These are phyloP conservation scores for Mimas tiliae DNA, from an alignment of 2,888 invertebrate genomes.

Conservation along the genomic window DNA sequence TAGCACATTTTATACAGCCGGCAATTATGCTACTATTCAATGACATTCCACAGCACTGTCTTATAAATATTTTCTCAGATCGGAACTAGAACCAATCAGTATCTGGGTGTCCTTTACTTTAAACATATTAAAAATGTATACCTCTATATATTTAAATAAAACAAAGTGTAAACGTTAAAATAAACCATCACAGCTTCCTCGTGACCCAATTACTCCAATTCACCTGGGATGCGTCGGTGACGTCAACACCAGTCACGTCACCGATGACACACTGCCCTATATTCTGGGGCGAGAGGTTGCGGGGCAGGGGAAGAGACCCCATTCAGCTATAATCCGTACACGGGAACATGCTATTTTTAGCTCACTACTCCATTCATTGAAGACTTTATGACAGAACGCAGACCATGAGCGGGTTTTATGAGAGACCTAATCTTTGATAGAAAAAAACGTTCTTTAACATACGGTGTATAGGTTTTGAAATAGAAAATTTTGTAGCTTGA, in stretches of 20 bases:
- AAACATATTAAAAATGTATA: too few relatives aligned
- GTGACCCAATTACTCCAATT: conserved; percentile 60
- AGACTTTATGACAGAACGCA: conserved; percentile 45
- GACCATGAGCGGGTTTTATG: background rate
- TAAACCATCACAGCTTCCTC: conserved; percentile 26
- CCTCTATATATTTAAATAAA: too few relatives aligned
- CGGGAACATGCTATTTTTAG: conserved; percentile 64
- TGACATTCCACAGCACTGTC: too few relatives aligned
- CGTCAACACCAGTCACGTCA: conserved; percentile 70
- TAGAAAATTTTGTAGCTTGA: too few relatives aligned
- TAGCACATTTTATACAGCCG: too few relatives aligned
- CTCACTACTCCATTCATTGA: conserved; percentile 74
- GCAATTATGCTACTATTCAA: too few relatives aligned
- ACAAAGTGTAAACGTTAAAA: too few relatives aligned
- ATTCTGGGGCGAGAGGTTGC: conserved; percentile 44
- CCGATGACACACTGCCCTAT: conserved; percentile 75
- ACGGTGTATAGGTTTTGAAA: background rate
- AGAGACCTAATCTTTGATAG: background rate
- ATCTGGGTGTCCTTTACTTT: too few relatives aligned
- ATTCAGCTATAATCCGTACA: conserved; percentile 72
- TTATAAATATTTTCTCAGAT: too few relatives aligned
- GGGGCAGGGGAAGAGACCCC: conserved; percentile 55
- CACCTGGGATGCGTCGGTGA: conserved; percentile 73
- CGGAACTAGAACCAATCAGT: too few relatives aligned
- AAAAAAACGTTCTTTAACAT: too few relatives aligned